Base-by-base conservation (phyloP, 2,888 invertebrate species). In the Scaptodrosophila latifasciaeformis region DNA sequence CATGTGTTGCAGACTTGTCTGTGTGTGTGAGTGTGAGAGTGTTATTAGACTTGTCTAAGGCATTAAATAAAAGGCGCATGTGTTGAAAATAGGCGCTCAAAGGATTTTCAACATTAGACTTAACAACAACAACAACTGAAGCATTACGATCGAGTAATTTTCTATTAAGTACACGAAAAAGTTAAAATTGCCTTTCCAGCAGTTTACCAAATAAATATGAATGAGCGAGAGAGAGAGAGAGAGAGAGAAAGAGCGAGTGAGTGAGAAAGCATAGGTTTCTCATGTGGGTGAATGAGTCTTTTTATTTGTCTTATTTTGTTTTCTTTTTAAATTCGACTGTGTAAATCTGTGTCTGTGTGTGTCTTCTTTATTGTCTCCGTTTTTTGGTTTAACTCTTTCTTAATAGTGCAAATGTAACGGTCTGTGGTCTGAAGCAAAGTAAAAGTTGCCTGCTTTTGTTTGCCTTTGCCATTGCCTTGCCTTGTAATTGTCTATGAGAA, bases 91-190 rank as follows among this genome's bases (percentile, higher is more conserved):
- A 54, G 51, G 43, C 55, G 49, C 54, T 55, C 45, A 47, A 29
- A 30, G 49, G 49, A 43, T 49, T 49, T 49, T 15, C 48, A 37
- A 17, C 50, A n/a, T 31, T n/a, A 45, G 17, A 19, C 19, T 40
- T n/a, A 12, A 17, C 40, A 21, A 19, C 6, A 21, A 17, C 35
- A 15, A 35, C 6, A 35, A 4, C 19, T 21, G 4, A 5, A 21
- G 40, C 40, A 55, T 59, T 51, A 70, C 62, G 67, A 67, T 67
- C 59, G 71, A 67, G 67, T 65, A 58, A 67, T 75, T 78, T 80
- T 70, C 78, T 63, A 75, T 81, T 71, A 67, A 60, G 65, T 79
- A 74, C 59, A 62, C 53, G 40, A 53, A 69, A 78, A 77, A 80
- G 78, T 80, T 77, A 57, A 67, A 75, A 75, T 76, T 76, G 75